A percentile compares a stretch with the other conserved stretches of the same genome.
Evolutionary conservation across 1,140 invertebrate genomes (phyloP).

Genomic region (Elymnias hypermnestra): DNA sequence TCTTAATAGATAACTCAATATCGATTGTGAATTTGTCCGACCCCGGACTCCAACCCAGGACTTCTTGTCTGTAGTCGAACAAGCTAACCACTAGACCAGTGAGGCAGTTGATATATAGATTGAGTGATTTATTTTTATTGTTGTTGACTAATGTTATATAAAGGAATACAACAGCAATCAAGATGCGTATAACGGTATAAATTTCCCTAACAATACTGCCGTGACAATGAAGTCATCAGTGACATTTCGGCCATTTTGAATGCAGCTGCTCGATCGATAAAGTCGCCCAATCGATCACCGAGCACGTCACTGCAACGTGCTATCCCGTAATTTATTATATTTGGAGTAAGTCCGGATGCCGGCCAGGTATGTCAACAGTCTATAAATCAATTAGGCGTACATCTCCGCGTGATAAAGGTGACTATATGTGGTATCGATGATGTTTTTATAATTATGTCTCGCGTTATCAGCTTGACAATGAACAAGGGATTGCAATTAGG

Average conservation of each 20-base stretch:
- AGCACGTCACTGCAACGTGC: constrained; percentile 24
- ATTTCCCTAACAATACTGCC: constrained; percentile 32
- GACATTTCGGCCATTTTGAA: constrained; percentile 54
- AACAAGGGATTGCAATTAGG: constrained; percentile 6
- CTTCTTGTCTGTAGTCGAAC: no score
- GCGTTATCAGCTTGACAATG: constrained; percentile 5
- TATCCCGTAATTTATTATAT: constrained; percentile 60
- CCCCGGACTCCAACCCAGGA: no score
- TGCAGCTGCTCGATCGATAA: constrained; percentile 45
- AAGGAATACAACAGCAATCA: neutral
- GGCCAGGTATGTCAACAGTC: constrained; percentile 57
- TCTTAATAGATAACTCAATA: no score
- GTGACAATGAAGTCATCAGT: constrained; percentile 53
- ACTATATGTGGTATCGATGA: neutral
- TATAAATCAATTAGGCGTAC: constrained; percentile 66
- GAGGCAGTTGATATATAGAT: no score
- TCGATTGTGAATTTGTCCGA: no score
- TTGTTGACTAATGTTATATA: no score
- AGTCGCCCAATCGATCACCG: constrained; percentile 44
- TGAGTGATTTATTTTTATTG: no score
- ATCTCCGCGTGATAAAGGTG: constrained; percentile 35
- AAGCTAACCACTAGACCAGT: no score
- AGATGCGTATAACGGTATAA: constrained; percentile 19
- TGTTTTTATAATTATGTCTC: constrained; percentile 6
- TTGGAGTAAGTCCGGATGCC: constrained; percentile 50